Conservation (phyloP, 2,797 vertebrate species). For the Phoebastria nigripes region DNA sequence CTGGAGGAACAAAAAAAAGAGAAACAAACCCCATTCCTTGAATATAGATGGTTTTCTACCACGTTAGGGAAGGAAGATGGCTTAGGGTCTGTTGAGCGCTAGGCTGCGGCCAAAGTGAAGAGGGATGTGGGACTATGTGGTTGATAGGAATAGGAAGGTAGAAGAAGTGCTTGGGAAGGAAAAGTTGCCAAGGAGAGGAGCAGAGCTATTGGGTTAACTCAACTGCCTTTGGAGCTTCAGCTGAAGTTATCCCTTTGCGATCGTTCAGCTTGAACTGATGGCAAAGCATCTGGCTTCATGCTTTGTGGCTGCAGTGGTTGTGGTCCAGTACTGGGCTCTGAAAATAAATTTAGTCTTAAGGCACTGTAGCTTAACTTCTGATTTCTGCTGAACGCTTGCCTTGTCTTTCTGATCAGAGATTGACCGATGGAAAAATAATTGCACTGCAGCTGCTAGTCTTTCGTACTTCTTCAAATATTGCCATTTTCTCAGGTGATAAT, state of each 20-base stretch:
- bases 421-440: background rate
- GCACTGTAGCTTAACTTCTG: background rate
- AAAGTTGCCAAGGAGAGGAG: background rate
- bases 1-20: background rate
- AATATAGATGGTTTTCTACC: background rate
- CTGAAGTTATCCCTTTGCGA: background rate
- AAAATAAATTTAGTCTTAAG: background rate
- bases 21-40: background rate
- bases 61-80: background rate
- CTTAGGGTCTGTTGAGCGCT: background rate
- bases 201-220: accelerated
- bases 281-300: background rate
- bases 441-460: background rate
- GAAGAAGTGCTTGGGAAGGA: background rate
- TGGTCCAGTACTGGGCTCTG: background rate
- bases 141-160: background rate
- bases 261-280: background rate
- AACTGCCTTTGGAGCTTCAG: background rate
- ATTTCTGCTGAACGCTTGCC: background rate
- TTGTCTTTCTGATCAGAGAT: background rate
- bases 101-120: background rate
- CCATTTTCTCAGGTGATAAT: background rate
- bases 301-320: background rate
- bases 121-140: background rate
- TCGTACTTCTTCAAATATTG: background rate